These are phyloP conservation scores for Liodrosophila aerea DNA, from an alignment of 2,888 invertebrate species.

Conservation along the genomic window DNA sequence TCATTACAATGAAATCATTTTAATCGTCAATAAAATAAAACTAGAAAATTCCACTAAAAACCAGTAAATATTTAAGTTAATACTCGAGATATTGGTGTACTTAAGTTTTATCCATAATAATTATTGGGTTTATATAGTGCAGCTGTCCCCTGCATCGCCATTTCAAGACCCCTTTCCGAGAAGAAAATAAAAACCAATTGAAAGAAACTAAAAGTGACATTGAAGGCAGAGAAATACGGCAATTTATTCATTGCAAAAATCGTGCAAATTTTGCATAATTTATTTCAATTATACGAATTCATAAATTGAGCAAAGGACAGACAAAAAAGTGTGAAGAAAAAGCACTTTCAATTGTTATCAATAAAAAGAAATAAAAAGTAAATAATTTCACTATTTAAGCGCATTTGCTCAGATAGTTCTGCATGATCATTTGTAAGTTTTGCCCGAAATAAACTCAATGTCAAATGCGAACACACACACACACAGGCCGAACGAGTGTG, in stretches of 20 bases:
- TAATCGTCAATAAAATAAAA: no score
- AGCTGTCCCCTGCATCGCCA: no score
- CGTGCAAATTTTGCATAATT: conserved; percentile 14
- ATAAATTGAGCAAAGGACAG: neutral
- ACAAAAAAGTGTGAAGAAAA: neutral
- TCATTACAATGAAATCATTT: no score
- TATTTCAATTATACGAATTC: conserved; percentile 11
- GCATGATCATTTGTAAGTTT: conserved; percentile 48
- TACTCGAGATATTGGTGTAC: no score
- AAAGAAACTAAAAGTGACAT: conserved; percentile 49
- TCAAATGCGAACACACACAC: conserved; percentile 51
- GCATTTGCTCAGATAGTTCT: conserved; percentile 42
- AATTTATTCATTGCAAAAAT: conserved; percentile 40
- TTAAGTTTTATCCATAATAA: no score
- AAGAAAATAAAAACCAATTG: no score
- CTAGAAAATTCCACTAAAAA: no score
- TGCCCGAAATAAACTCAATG: conserved; percentile 78
- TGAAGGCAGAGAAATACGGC: conserved; percentile 16
- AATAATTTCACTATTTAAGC: conserved; percentile 42
- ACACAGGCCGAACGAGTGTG: conserved; percentile 15
- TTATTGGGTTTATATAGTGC: no score
- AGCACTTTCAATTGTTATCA: conserved; percentile 2
- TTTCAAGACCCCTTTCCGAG: no score
- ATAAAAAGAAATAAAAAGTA: conserved; percentile 38
- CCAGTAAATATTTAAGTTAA: no score